Conservation (phyloP, 1,140 invertebrate species). For the Belonocnema kinseyi region DNA sequence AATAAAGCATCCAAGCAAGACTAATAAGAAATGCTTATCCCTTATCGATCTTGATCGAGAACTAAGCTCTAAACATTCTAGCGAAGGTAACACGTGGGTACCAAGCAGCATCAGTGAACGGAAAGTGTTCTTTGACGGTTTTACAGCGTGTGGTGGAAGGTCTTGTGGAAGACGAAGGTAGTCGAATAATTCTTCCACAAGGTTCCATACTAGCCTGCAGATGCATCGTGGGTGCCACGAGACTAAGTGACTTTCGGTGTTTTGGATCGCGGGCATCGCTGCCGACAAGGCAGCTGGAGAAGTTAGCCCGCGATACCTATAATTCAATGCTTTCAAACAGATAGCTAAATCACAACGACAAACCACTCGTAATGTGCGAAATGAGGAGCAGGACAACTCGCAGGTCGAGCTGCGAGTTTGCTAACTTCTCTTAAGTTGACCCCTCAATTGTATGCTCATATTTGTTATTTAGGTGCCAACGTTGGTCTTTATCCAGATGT, state of each 20-base stretch:
- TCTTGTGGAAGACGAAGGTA: slow-evolving; percentile 35
- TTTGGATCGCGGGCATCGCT: slow-evolving; percentile 52
- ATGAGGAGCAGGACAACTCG: slow-evolving; percentile 43
- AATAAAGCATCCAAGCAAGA: too few species aligned
- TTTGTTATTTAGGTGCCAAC: too few species aligned
- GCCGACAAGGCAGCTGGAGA: slow-evolving; percentile 51
- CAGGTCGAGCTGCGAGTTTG: slow-evolving; percentile 32
- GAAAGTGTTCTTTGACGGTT: slow-evolving; percentile 11
- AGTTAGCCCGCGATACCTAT: slow-evolving; percentile 56
- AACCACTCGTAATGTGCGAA: slow-evolving; percentile 61
- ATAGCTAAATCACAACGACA: slow-evolving; percentile 67
- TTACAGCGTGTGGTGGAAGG: slow-evolving; percentile 8
- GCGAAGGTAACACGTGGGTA: slow-evolving; percentile 8
- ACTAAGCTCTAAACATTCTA: background rate
- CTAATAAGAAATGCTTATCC: too few species aligned
- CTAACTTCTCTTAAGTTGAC: too few species aligned
- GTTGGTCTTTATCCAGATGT: too few species aligned
- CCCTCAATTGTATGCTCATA: too few species aligned
- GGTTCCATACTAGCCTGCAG: slow-evolving; percentile 53
- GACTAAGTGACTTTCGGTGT: slow-evolving; percentile 74
- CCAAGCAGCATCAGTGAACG: background rate
- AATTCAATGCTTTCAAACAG: slow-evolving; percentile 64
- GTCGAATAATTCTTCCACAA: slow-evolving; percentile 51
- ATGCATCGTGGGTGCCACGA: slow-evolving; percentile 53
- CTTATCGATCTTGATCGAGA: background rate